Base-by-base conservation (phyloP, 2,113 vertebrate species). In the Takifugu bimaculatus region DNA sequence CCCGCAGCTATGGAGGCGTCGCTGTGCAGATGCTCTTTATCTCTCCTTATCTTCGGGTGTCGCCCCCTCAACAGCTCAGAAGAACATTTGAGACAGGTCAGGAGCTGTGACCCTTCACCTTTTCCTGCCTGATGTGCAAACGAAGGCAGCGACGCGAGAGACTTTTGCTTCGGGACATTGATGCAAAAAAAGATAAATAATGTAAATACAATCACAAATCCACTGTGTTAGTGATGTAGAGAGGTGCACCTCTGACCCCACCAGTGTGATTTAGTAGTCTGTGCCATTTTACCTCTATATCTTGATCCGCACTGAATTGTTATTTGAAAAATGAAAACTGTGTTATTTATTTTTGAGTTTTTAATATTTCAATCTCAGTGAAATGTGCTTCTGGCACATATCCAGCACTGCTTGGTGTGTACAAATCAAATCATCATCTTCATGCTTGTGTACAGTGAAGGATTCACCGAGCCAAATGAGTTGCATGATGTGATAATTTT, bases 111-210 rank as follows among this genome's bases (percentile, higher is more conserved):
- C 7, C 35, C 35, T 39, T 20, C 20, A 20, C 20, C 20, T 20
- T 20, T 20, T 39, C 35, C 35, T 39, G 35, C 35, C 11, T n/a
- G 35, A 9, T 39, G 35, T 39, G 35, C 35, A 39, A 39, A 39
- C 13, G 15, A 48, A 48, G 45, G 45, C 54, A 35, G 13, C 2
- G 29, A 35, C 56, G 39, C 56, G 70, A 60, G 6, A 26, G 6
- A 67, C 32, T 74, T 78, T 50, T 55, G 54, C 68, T 57, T 61
- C 53, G 15, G 68, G 53, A 78, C 61, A 61, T 32, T 44, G 43
- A 74, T 74, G 80, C 86, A 85, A 86, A 83, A 75, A 68, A 45
- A 55, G 15, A 71, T 20, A 48, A 48, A 20, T 85, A 50, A 50
- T 5, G 4, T 51, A 60, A 20, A 77, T 66, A 45, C 54, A 60